Evolutionary conservation across 2,888 invertebrate species (phyloP).

Genomic region (Drosophila paucipuncta): DNA sequence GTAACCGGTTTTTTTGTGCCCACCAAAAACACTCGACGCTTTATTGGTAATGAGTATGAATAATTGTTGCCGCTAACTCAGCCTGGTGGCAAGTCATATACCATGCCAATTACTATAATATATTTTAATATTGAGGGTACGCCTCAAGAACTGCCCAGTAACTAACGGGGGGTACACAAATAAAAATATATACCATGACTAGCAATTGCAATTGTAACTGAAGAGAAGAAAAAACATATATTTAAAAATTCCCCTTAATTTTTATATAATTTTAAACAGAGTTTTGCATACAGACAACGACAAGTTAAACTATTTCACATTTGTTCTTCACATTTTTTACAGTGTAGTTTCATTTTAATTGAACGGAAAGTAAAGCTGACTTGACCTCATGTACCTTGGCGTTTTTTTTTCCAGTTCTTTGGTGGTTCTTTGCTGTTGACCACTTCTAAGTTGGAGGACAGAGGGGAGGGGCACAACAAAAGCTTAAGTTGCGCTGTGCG

Average conservation of each 20-base stretch:
- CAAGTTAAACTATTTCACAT: background rate
- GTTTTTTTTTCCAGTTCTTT: conserved; percentile 10
- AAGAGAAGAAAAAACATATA: background rate
- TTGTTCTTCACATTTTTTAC: background rate
- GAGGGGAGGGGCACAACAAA: conserved; percentile 24
- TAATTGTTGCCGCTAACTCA: conserved; percentile 36
- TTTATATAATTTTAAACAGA: background rate
- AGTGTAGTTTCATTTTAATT: conserved; percentile 53
- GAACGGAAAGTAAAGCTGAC: conserved; percentile 64
- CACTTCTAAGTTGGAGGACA: conserved; percentile 12
- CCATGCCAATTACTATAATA: conserved; percentile 1
- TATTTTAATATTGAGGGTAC: conserved; percentile 8
- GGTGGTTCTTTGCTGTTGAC: conserved; percentile 15
- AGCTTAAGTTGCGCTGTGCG: conserved; percentile 42
- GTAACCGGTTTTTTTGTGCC: conserved; percentile 63
- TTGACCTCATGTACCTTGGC: conserved; percentile 39
- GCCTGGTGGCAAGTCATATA: conserved; percentile 16
- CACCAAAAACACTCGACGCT: conserved; percentile 27
- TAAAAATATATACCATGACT: background rate
- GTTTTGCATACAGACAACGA: background rate
- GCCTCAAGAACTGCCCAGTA: conserved; percentile 16
- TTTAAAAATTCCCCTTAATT: background rate
- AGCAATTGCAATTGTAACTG: background rate
- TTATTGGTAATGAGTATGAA: conserved; percentile 57
- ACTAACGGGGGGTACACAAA: background rate